Conservation (phyloP, 1,140 invertebrate genomes). For the Drosophila auraria region DNA sequence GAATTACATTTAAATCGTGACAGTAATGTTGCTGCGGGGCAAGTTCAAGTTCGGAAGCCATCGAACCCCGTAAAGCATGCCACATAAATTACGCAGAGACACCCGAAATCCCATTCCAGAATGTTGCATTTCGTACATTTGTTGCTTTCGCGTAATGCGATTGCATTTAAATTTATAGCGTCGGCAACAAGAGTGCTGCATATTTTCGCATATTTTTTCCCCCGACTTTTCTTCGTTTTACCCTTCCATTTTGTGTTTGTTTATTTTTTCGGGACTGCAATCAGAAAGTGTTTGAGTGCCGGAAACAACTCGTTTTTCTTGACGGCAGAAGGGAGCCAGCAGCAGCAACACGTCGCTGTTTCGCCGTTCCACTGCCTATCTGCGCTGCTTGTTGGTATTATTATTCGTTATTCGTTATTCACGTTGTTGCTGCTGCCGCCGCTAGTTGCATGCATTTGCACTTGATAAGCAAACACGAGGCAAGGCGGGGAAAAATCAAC, state of each 20-base stretch:
- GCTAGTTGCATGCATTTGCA: constrained; percentile 68
- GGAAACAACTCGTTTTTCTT: constrained; percentile 79
- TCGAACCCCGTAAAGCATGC: constrained; percentile 18
- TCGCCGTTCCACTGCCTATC: constrained; percentile 39
- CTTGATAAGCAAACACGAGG: constrained; percentile 72
- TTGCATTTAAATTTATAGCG: constrained; percentile 71
- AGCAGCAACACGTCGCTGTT: constrained; percentile 67
- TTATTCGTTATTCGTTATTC: constrained; percentile 33
- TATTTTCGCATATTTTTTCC: constrained; percentile 28
- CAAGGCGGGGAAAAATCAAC: constrained; percentile 66
- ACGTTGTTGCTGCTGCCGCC: constrained; percentile 26
- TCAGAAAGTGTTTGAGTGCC: constrained; percentile 76
- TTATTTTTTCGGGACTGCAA: constrained; percentile 49
- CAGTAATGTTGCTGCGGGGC: neutral
- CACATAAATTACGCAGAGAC: constrained; percentile 33
- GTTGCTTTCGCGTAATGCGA: constrained; percentile 56
- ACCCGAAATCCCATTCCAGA: constrained; percentile 30
- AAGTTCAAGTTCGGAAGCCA: constrained; percentile 21
- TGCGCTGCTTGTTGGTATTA: constrained; percentile 42
- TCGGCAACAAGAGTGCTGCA: constrained; percentile 46
- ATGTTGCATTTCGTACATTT: constrained; percentile 45
- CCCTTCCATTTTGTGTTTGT: neutral
- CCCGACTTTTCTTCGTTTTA: constrained; percentile 3
- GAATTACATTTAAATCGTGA: neutral
- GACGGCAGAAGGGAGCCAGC: constrained; percentile 56